These are phyloP conservation scores for Dicyrtoma fusca DNA, from an alignment of 2,888 invertebrate genomes.

Conservation along the genomic window DNA sequence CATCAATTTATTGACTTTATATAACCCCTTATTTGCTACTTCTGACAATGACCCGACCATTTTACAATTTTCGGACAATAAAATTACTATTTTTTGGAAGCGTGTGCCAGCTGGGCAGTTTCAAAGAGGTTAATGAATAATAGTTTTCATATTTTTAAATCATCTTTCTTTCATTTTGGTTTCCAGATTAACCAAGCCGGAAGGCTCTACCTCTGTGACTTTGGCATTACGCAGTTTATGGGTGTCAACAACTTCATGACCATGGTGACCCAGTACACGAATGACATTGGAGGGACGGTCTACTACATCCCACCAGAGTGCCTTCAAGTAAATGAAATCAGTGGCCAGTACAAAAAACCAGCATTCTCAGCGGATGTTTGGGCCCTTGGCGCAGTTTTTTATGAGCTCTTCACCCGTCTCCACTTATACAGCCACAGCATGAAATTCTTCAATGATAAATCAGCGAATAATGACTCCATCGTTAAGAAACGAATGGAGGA, in stretches of 20 bases:
- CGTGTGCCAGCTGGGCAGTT: too few relatives aligned
- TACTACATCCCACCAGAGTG: constrained; percentile 30
- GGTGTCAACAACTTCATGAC: not conserved
- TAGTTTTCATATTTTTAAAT: too few relatives aligned
- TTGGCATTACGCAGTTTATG: constrained; percentile 22
- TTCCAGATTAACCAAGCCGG: too few relatives aligned
- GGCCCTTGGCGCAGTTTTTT: constrained; percentile 26
- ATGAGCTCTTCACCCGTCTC: constrained; percentile 8
- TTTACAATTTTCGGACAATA: too few relatives aligned
- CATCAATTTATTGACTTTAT: too few relatives aligned
- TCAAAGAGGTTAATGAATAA: too few relatives aligned
- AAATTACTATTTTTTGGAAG: too few relatives aligned
- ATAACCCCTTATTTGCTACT: too few relatives aligned
- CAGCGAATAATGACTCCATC: not conserved
- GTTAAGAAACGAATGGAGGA: not conserved
- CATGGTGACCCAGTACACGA: constrained; percentile 3
- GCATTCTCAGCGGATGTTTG: constrained; percentile 18
- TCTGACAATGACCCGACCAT: too few relatives aligned
- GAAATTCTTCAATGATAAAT: constrained; percentile 9
- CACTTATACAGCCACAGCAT: constrained; percentile 11
- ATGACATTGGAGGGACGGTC: constrained; percentile 18
- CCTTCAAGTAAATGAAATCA: constrained; percentile 11
- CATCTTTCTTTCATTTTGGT: too few relatives aligned
- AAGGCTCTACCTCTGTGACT: constrained; percentile 24
- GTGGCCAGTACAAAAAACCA: not conserved